Evolutionary conservation across 2,797 vertebrate species (phyloP).

Genomic region (Sarcophilus harrisii): DNA sequence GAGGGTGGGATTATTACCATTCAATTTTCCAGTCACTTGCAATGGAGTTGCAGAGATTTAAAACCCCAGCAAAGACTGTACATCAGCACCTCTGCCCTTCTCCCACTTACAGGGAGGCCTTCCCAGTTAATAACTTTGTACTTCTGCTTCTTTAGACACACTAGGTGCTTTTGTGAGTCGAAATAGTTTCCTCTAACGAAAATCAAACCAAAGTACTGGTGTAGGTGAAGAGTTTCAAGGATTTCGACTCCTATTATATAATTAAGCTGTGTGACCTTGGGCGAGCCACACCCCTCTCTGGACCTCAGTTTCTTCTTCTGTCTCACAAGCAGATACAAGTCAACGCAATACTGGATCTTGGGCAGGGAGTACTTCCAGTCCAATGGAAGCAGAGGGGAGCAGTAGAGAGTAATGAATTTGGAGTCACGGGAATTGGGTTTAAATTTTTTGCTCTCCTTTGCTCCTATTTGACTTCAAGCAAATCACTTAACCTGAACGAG

Average conservation of each 20-base stretch:
- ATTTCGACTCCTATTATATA: neutral
- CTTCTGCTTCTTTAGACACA: neutral
- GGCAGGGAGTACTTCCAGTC: neutral
- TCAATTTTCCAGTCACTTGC: neutral
- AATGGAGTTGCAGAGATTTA: neutral
- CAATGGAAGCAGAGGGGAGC: neutral
- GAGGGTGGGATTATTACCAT: neutral
- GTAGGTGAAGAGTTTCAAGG: neutral
- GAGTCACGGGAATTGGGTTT: neutral
- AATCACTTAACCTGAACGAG: neutral
- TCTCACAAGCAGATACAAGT: neutral
- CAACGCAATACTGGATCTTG: neutral
- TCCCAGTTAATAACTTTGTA: neutral
- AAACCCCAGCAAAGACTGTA: neutral
- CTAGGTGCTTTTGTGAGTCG: neutral
- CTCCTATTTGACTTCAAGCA: neutral
- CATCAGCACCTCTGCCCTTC: neutral
- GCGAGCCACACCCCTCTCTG: neutral
- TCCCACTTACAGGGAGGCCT: neutral
- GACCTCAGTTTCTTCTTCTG: neutral
- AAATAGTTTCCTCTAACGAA: neutral
- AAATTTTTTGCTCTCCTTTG: neutral
- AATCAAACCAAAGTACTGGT: neutral
- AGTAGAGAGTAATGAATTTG: neutral
- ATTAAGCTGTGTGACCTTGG: neutral